Evolutionary conservation across 2,888 invertebrate genomes (phyloP).

Genomic region (Himalopsyche japonica): DNA sequence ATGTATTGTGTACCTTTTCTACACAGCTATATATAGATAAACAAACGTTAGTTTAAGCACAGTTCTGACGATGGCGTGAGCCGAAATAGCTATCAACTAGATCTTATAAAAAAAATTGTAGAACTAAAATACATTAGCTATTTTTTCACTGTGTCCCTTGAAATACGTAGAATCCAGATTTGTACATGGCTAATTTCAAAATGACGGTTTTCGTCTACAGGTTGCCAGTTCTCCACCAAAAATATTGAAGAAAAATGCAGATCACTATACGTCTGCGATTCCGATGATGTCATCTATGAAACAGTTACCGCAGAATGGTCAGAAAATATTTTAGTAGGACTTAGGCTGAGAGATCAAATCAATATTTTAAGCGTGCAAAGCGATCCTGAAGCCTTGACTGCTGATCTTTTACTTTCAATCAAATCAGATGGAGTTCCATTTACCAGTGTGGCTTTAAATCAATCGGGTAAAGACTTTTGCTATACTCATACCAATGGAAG

Average conservation of each 20-base stretch:
- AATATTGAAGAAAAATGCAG: background rate
- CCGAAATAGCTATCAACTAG: no score
- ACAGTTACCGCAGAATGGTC: slow-evolving; percentile 47
- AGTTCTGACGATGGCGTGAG: no score
- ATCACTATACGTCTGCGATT: slow-evolving; percentile 45
- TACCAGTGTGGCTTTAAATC: slow-evolving; percentile 54
- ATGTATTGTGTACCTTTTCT: no score
- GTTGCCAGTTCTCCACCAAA: slow-evolving; percentile 44
- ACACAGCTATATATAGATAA: no score
- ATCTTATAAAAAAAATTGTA: no score
- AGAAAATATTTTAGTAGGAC: slow-evolving; percentile 47
- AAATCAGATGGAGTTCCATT: slow-evolving; percentile 48
- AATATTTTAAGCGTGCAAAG: slow-evolving; percentile 48
- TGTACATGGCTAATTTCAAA: background rate
- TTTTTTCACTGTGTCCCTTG: no score
- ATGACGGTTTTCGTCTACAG: slow-evolving; percentile 43
- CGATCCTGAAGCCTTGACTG: slow-evolving; percentile 42
- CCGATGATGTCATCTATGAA: slow-evolving; percentile 50
- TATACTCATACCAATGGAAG: slow-evolving; percentile 48
- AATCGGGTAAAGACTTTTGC: slow-evolving; percentile 50
- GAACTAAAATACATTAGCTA: no score
- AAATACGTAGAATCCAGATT: background rate
- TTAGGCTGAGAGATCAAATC: slow-evolving; percentile 51
- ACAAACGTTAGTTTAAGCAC: no score
- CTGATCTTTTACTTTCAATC: slow-evolving; percentile 49